phyloP scores from a whole-genome alignment of 2,113 vertebrate species.

The Oryzias celebensis region DNA sequence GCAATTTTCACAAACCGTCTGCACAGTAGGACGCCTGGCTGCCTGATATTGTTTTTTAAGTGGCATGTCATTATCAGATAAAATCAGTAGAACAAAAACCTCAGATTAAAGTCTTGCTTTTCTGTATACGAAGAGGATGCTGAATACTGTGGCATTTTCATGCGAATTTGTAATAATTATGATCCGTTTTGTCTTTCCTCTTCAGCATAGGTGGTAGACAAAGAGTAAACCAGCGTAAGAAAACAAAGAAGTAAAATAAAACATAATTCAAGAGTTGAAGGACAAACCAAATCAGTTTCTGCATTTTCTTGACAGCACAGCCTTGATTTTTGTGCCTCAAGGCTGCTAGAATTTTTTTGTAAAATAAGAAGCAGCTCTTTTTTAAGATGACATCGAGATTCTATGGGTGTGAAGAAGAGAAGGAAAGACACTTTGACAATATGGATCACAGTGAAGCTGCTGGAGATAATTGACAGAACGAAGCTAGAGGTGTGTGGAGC shows the following conservation, averaged over 20 bases:
- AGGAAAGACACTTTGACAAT: constrained; percentile 35
- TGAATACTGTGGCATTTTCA: constrained; percentile 41
- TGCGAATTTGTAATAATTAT: constrained; percentile 57
- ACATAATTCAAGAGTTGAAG: constrained; percentile 15
- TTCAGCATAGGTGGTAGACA: constrained; percentile 30
- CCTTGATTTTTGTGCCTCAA: constrained; percentile 12
- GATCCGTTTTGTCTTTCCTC: constrained; percentile 16
- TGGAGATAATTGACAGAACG: constrained; percentile 21
- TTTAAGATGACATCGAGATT: constrained; percentile 30
- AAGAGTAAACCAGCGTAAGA: constrained; percentile 26
- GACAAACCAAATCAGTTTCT: constrained; percentile 21
- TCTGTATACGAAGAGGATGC: constrained; percentile 19
- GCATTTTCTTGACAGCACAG: neutral
- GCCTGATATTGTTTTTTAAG: constrained; percentile 33
- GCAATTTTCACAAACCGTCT: neutral
- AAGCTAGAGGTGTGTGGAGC: neutral
- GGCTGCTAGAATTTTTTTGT: constrained; percentile 18
- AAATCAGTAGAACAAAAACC: constrained; percentile 48
- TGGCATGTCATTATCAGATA: constrained; percentile 40
- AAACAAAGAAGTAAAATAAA: constrained; percentile 23
- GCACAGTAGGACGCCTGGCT: constrained; percentile 1
- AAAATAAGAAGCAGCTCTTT: constrained; percentile 20
- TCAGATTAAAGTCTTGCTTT: constrained; percentile 34
- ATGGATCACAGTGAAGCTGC: constrained; percentile 26
- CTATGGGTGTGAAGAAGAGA: constrained; percentile 18